Conservation (phyloP, 1,140 invertebrate species). For the Lutraria rhynchaena region DNA sequence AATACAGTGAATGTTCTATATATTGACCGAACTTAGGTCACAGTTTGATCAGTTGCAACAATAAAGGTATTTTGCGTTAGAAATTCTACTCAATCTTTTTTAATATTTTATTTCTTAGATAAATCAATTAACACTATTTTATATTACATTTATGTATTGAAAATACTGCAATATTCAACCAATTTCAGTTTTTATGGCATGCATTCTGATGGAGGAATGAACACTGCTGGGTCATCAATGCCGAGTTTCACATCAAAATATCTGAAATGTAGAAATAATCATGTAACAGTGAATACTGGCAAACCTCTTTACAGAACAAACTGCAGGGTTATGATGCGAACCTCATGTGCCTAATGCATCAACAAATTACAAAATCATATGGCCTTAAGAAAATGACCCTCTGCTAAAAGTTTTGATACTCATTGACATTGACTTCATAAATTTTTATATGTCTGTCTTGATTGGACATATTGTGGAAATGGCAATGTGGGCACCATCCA, state of each 20-base stretch:
- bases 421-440: no score
- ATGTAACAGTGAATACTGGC: no score
- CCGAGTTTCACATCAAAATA: slow-evolving; percentile 76
- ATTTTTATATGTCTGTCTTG: no score
- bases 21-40: neutral
- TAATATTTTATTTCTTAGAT: neutral
- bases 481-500: no score
- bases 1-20: no score
- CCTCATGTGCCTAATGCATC: no score
- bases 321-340: no score
- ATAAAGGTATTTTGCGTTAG: neutral
- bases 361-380: neutral
- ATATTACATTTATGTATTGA: neutral
- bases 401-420: no score
- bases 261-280: no score
- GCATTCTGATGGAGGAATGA: slow-evolving; percentile 76
- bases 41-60: neutral
- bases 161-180: neutral
- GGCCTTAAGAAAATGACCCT: no score
- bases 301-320: no score
- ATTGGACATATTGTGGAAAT: no score
- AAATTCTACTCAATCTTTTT: neutral
- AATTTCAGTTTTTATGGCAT: neutral
- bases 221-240: slow-evolving; percentile 76
- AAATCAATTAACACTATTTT: neutral